Evolutionary conservation across 1,140 invertebrate genomes (phyloP).

Genomic region (Drosophila tani): DNA sequence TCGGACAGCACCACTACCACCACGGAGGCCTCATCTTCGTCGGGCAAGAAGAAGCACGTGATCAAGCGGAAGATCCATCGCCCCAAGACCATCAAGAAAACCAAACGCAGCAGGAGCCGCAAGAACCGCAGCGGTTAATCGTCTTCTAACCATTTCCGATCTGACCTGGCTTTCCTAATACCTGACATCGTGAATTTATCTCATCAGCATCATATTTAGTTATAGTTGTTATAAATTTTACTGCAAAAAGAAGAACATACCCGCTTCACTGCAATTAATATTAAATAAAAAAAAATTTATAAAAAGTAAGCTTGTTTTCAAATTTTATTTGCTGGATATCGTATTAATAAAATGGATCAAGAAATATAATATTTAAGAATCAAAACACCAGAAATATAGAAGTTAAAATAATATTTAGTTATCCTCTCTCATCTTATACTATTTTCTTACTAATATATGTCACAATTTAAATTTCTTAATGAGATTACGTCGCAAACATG

Average conservation of each 20-base stretch:
- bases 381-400: too few relatives aligned
- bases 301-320: neutral
- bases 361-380: too few relatives aligned
- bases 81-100: neutral
- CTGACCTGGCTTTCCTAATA: neutral
- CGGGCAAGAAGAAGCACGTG: neutral
- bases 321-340: too few relatives aligned
- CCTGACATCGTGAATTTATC: neutral
- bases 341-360: too few relatives aligned
- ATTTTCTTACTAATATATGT: too few relatives aligned
- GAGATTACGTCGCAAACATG: too few relatives aligned
- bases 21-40: conserved; percentile 3
- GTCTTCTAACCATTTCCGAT: fast-evolving
- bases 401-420: too few relatives aligned
- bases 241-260: too few relatives aligned
- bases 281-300: neutral
- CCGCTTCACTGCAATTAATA: neutral
- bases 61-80: neutral
- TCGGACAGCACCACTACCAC: conserved; percentile 10
- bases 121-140: conserved; percentile 5
- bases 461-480: too few relatives aligned
- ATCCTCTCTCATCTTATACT: too few relatives aligned
- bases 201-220: neutral
- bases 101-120: neutral
- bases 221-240: neutral